These are phyloP conservation scores for Bolborhynchus lineola DNA, from an alignment of 2,113 vertebrate genomes.

Conservation along the genomic window DNA sequence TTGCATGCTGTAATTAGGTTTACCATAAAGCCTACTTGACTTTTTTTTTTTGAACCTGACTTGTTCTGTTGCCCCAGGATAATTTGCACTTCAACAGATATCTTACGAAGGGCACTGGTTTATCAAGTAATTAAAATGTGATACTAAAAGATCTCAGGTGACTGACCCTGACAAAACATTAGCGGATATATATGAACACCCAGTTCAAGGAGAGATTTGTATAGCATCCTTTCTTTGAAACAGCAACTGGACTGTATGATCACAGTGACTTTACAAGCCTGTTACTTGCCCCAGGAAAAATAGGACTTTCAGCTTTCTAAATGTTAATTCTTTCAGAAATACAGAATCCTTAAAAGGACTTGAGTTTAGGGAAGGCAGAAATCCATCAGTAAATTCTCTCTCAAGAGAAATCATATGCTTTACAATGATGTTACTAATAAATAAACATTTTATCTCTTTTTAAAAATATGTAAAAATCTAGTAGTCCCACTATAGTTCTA, in stretches of 20 bases:
- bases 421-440: background rate
- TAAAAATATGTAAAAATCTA: background rate
- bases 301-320: background rate
- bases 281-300: background rate
- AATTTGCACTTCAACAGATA: background rate
- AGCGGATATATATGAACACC: background rate
- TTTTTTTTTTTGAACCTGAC: background rate
- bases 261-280: background rate
- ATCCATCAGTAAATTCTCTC: background rate
- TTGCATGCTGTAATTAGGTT: background rate
- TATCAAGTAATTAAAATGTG: conserved; percentile 3
- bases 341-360: background rate
- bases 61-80: background rate
- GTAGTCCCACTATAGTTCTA: background rate
- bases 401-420: background rate
- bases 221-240: background rate
- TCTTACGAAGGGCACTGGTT: background rate
- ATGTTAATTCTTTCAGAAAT: background rate
- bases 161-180: background rate
- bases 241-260: background rate
- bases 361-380: background rate
- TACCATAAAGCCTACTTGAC: background rate
- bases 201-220: background rate
- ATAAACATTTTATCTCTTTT: background rate
- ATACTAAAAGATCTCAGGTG: background rate